Conservation (phyloP, 2,888 invertebrate genomes). For the Trichogramma dendrolimi region DNA sequence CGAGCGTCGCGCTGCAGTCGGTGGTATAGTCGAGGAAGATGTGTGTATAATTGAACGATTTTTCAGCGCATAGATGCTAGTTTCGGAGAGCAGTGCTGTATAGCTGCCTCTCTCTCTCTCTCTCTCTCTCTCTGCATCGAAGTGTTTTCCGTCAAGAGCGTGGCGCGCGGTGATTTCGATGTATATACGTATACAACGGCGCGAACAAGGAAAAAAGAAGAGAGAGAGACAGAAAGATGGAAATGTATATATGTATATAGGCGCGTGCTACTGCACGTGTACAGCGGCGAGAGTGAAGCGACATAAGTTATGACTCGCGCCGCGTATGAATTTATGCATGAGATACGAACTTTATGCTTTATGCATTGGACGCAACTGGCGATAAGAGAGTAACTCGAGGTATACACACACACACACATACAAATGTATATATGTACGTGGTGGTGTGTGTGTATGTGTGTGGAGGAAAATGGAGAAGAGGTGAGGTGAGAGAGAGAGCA, state of each 20-base stretch:
- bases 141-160: conserved; percentile 41
- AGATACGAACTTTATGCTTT: conserved; percentile 51
- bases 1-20: neutral
- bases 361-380: conserved; percentile 47
- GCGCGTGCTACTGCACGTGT: too few species aligned
- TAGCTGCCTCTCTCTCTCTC: neutral
- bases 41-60: conserved; percentile 37
- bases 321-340: conserved; percentile 50
- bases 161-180: conserved; percentile 39
- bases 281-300: conserved; percentile 22
- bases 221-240: conserved; percentile 11
- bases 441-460: too few species aligned
- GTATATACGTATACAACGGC: conserved; percentile 15
- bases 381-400: conserved; percentile 40
- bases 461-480: neutral
- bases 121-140: conserved; percentile 20
- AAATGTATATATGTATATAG: too few species aligned
- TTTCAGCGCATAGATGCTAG: conserved; percentile 31
- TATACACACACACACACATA: too few species aligned
- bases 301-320: conserved; percentile 45
- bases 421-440: too few species aligned
- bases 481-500: conserved; percentile 7
- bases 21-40: too few species aligned
- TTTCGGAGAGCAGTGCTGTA: too few species aligned
- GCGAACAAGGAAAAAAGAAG: neutral